phyloP scores from a whole-genome alignment of 2,113 vertebrate species.

The Calypte anna region DNA sequence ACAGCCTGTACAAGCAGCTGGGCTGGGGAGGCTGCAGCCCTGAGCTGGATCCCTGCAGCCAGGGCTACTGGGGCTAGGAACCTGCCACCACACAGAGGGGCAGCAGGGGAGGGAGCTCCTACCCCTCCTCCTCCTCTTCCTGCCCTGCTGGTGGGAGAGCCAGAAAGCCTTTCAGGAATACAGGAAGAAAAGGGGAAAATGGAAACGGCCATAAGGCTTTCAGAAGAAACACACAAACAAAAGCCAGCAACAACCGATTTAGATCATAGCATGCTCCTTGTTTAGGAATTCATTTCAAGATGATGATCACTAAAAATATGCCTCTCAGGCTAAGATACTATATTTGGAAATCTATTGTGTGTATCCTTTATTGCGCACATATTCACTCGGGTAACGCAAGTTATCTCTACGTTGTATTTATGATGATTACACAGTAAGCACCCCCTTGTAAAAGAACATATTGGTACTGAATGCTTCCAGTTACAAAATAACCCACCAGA shows the following conservation, averaged over 20 bases:
- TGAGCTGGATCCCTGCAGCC: background rate
- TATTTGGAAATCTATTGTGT: conserved; percentile 34
- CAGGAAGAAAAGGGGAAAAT: background rate
- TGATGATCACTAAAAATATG: conserved; percentile 22
- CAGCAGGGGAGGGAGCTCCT: too few species aligned
- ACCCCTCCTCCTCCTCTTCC: fast-evolving
- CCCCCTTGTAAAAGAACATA: conserved; percentile 3
- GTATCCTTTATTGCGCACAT: conserved; percentile 5
- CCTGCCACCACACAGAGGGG: fast-evolving
- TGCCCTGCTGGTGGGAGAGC: background rate
- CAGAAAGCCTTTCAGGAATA: background rate
- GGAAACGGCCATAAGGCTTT: background rate
- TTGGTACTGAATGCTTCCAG: background rate
- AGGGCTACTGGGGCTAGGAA: background rate
- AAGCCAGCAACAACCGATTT: background rate
- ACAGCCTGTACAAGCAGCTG: fast-evolving
- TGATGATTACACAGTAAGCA: conserved; percentile 23
- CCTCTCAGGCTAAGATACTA: conserved; percentile 25
- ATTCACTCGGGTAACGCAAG: conserved; percentile 24
- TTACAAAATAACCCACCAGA: conserved; percentile 39
- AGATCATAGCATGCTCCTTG: conserved; percentile 4
- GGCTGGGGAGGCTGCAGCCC: background rate
- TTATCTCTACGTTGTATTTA: conserved; percentile 16
- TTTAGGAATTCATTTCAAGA: conserved; percentile 28
- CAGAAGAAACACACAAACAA: background rate